Conservation (phyloP, 2,888 invertebrate genomes). For the Hipparchia semele region DNA sequence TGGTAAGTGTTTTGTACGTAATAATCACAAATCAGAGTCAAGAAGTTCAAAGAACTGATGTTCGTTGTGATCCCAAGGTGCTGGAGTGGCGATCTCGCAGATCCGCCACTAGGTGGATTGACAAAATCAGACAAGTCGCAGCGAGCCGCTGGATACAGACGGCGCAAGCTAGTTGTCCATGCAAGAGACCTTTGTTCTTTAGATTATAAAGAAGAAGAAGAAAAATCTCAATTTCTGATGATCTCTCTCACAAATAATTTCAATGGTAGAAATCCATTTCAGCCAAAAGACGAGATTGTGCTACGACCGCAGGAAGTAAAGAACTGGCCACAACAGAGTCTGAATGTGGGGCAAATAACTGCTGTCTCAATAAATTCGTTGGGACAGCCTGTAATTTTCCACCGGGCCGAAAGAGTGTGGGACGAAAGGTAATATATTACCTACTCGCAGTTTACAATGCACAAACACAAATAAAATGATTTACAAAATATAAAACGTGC, state of each 20-base stretch:
- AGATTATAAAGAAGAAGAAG: background rate
- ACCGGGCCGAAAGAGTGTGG: conserved; percentile 91
- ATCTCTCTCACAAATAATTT: background rate
- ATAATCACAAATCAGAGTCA: background rate
- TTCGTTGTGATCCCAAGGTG: too few species aligned
- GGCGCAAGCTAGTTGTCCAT: too few species aligned
- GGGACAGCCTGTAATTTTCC: conserved; percentile 93
- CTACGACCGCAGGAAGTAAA: conserved; percentile 85
- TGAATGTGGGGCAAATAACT: conserved; percentile 91
- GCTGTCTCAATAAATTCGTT: conserved; percentile 92
- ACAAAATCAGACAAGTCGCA: too few species aligned
- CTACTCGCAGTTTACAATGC: conserved; percentile 15
- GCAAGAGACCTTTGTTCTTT: too few species aligned
- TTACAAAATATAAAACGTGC: background rate
- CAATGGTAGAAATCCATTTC: conserved; percentile 40
- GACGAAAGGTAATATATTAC: conserved; percentile 82
- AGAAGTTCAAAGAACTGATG: too few species aligned
- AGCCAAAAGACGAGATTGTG: conserved; percentile 78
- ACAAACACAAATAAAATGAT: background rate
- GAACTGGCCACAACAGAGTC: conserved; percentile 83
- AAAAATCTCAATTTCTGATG: background rate
- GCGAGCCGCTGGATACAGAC: too few species aligned
- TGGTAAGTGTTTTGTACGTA: conserved; percentile 56
- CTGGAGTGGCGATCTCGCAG: too few species aligned
- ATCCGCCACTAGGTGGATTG: too few species aligned